A percentile compares a stretch with the other conserved stretches of the same genome.
Conservation (phyloP, 1,140 invertebrate species). For the Babylonia areolata region DNA sequence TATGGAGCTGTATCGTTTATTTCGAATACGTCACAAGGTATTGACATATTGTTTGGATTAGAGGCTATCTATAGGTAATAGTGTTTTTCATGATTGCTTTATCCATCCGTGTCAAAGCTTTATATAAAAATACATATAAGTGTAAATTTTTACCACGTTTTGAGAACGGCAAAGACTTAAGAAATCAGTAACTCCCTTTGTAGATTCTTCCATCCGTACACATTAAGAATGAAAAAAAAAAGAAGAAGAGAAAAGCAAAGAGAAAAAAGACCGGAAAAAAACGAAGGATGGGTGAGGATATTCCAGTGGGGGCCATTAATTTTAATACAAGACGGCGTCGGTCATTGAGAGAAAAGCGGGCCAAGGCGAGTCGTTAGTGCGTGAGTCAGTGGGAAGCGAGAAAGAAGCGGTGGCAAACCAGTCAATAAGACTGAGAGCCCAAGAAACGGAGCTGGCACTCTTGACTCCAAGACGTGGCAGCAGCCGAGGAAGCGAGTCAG, state of each 20-base stretch:
- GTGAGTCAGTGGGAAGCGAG: background rate
- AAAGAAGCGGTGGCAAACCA: background rate
- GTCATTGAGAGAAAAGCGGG: background rate
- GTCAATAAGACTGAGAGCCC: conserved; percentile 7
- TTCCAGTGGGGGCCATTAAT: background rate
- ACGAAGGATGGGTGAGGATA: background rate
- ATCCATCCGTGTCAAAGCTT: too few species aligned
- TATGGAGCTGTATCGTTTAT: too few species aligned
- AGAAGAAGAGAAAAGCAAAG: too few species aligned
- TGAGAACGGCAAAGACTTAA: background rate
- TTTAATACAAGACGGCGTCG: conserved; percentile 3
- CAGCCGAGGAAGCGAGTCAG: background rate
- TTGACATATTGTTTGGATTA: too few species aligned
- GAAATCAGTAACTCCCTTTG: background rate
- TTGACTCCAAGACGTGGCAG: conserved; percentile 9
- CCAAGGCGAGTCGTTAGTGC: background rate
- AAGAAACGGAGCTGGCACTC: background rate
- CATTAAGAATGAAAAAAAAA: background rate
- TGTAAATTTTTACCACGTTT: too few species aligned
- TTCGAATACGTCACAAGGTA: too few species aligned
- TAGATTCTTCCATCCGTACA: background rate
- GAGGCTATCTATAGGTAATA: too few species aligned
- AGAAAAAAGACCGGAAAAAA: too few species aligned
- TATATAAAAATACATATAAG: too few species aligned
- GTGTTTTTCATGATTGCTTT: too few species aligned